Base-by-base conservation (phyloP, 1,140 invertebrate species). In the Pseudomyrmex cubaensis region DNA sequence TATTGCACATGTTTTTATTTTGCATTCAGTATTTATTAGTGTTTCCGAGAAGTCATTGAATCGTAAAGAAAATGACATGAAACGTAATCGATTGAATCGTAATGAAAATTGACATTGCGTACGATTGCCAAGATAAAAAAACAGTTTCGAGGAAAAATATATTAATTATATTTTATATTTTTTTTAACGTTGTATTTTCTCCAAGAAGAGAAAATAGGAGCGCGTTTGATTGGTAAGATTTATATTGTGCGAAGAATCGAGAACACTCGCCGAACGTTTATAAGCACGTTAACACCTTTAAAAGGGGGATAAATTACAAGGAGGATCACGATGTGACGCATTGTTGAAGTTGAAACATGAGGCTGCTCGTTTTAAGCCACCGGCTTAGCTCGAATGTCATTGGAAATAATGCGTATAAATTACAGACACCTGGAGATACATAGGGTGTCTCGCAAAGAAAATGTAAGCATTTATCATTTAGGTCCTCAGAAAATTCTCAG, bases 111-210 rank as follows among this genome's bases (percentile, higher is more conserved):
- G 57, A 10, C 12, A 59, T 80, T 50, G 66, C 44, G 20, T 22
- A 44, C 57, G 50, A 50, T 64, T 35, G 62, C 8, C 7, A 64
- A 64, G 57, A 0, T 62, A 57, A 62, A 25, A 44, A 62, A 62
- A 25, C 22, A 12, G 56, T 13, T 17, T 15, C 3, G 17, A 15
- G 35, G 5, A 56, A 70, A 70, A 35, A 54, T 35, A 48, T 57
- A 46, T 57, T 77, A 54, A 67, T 66, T 9, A 22, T 20, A 67
- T 69, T 77, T 77, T 48, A 69, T 77, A 35, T 35, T 35, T 35
- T 35, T 35, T 35, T 35, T 35, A 35, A 35, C 35, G 35, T 5
- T 35, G 35, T 64, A 56, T 10, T 17, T 13, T 1, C 8, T 44
- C 10, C 15, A 8, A 7, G 2, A 3, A 15, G 2, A 9, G 2